Evolutionary conservation across 2,797 vertebrate species (phyloP).

Genomic region (Dermochelys coriacea): DNA sequence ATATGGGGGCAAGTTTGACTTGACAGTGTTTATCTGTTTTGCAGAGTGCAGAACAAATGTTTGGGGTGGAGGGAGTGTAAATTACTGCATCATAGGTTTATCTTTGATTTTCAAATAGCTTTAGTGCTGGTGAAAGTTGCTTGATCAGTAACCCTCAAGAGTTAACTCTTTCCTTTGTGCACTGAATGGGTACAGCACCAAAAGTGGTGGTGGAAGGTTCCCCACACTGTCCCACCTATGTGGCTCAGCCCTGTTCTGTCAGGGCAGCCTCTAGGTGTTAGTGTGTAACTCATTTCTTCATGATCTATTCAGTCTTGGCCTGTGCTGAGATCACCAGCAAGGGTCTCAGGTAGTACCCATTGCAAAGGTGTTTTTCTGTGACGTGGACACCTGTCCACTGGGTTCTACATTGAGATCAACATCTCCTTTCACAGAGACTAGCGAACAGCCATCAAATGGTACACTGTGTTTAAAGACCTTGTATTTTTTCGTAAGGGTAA

Average conservation of each 20-base stretch:
- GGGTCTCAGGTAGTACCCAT: not conserved
- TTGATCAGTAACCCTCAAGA: not conserved
- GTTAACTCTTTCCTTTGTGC: not conserved
- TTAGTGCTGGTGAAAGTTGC: not conserved
- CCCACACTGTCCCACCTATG: fast-evolving
- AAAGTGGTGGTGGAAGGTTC: not conserved
- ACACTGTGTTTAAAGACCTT: no score
- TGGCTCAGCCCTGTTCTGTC: not conserved
- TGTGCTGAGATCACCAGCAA: not conserved
- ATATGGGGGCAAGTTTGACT: not conserved
- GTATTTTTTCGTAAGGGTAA: not conserved
- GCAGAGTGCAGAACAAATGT: not conserved
- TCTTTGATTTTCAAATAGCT: not conserved
- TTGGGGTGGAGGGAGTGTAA: not conserved
- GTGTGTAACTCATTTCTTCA: not conserved
- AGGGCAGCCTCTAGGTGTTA: not conserved
- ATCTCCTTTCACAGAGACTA: not conserved
- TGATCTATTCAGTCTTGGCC: not conserved
- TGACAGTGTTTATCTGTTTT: not conserved
- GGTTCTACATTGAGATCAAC: not conserved
- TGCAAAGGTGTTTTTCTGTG: not conserved
- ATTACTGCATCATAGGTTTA: not conserved
- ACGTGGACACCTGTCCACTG: not conserved
- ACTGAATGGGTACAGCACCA: not conserved
- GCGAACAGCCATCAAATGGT: not conserved